Evolutionary conservation across 1,140 invertebrate genomes (phyloP).

Genomic region (Amyelois transitella): DNA sequence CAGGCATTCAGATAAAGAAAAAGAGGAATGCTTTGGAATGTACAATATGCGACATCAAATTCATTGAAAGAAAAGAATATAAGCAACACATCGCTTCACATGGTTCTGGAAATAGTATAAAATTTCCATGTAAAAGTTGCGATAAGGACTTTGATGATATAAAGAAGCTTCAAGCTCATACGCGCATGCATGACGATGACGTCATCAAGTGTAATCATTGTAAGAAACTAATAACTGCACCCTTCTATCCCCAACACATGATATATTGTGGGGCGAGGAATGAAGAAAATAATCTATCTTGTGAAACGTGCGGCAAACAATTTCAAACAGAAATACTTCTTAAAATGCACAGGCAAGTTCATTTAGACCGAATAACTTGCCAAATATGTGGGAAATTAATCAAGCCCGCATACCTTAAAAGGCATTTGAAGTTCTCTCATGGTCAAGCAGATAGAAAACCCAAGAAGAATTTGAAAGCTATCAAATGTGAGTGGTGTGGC

Average conservation of each 20-base stretch:
- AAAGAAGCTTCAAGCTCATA: conserved; percentile 26
- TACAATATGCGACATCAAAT: conserved; percentile 24
- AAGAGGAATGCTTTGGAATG: conserved; percentile 24
- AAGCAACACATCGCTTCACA: conserved; percentile 21
- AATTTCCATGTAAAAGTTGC: conserved; percentile 24
- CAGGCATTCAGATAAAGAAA: conserved; percentile 26
- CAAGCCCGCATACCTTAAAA: conserved; percentile 19
- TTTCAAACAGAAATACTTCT: conserved; percentile 16
- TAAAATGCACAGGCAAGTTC: conserved; percentile 16
- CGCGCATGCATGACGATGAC: conserved; percentile 24
- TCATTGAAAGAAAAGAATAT: conserved; percentile 20
- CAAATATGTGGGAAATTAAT: conserved; percentile 18
- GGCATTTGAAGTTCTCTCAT: conserved; percentile 18
- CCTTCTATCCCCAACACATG: conserved; percentile 21
- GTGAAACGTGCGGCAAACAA: conserved; percentile 24
- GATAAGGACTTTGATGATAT: conserved; percentile 20
- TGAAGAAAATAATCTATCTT: conserved; percentile 1
- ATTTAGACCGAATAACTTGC: conserved; percentile 16
- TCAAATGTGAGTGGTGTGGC: conserved; percentile 19
- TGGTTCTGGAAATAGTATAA: not conserved
- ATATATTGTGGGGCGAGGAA: conserved; percentile 14
- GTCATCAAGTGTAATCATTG: conserved; percentile 21
- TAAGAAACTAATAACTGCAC: conserved; percentile 16
- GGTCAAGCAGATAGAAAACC: conserved; percentile 1
- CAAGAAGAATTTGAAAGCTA: conserved; percentile 5